phyloP scores from a whole-genome alignment of 1,140 invertebrate genomes.

The Muscidifurax raptorellus region DNA sequence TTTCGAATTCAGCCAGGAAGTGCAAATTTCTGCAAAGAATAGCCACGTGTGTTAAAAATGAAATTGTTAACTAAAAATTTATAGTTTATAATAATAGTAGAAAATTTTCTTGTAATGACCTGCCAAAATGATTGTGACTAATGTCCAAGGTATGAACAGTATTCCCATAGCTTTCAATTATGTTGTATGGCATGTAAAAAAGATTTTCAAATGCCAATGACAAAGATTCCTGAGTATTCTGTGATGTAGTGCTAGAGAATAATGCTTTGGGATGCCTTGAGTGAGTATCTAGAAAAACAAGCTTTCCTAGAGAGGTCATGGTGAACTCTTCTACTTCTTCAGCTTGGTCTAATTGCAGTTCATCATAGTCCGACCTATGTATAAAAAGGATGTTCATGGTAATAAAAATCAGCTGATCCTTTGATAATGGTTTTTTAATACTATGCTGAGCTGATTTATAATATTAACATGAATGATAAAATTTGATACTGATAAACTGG shows the following conservation, averaged over 20 bases:
- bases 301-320: slow-evolving; percentile 73
- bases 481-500: background rate
- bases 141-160: slow-evolving; percentile 79
- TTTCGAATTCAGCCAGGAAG: slow-evolving; percentile 81
- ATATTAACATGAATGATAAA: too few species aligned
- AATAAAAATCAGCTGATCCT: slow-evolving; percentile 7
- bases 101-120: slow-evolving; percentile 69
- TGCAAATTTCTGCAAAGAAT: slow-evolving; percentile 80
- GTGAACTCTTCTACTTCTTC: slow-evolving; percentile 62
- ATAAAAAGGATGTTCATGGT: slow-evolving; percentile 32
- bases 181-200: slow-evolving; percentile 69
- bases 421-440: background rate
- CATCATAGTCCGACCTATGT: slow-evolving; percentile 64
- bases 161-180: slow-evolving; percentile 66
- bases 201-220: slow-evolving; percentile 70
- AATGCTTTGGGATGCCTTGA: slow-evolving; percentile 61
- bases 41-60: slow-evolving; percentile 38
- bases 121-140: slow-evolving; percentile 82
- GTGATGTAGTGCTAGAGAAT: slow-evolving; percentile 51
- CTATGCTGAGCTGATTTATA: too few species aligned
- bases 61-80: slow-evolving; percentile 32
- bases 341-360: slow-evolving; percentile 61
- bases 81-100: slow-evolving; percentile 14
- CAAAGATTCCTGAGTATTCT: slow-evolving; percentile 60
- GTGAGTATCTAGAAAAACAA: slow-evolving; percentile 71